These are phyloP conservation scores for Solea senegalensis DNA, from an alignment of 2,113 vertebrate genomes.

Conservation along the genomic window DNA sequence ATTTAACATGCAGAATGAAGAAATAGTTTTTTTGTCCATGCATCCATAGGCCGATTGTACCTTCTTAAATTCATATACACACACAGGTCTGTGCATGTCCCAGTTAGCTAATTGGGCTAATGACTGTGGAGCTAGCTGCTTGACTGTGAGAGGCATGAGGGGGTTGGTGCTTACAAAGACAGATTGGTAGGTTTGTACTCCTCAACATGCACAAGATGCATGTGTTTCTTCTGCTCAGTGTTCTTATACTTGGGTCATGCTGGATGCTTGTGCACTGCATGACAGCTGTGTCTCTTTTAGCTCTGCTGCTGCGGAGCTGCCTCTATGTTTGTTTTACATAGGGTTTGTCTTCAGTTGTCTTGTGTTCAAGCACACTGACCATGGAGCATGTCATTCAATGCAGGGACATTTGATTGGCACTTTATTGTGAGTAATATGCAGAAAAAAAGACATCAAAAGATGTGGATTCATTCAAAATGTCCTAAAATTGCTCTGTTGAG, in stretches of 20 bases:
- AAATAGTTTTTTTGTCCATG: not conserved
- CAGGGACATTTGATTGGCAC: constrained; percentile 18
- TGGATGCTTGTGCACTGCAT: too few species aligned
- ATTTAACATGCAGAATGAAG: not conserved
- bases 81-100: constrained; percentile 43
- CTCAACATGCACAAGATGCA: not conserved
- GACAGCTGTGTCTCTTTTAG: too few species aligned
- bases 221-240: constrained; percentile 18
- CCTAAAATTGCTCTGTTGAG: not conserved
- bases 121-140: constrained; percentile 44
- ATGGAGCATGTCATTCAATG: constrained; percentile 10
- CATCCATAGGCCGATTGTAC: not conserved
- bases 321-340: too few species aligned
- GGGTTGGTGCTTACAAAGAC: not conserved
- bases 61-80: constrained; percentile 5
- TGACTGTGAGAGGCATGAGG: constrained; percentile 14
- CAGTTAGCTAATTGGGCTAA: constrained; percentile 35
- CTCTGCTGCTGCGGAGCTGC: too few species aligned
- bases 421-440: constrained; percentile 32
- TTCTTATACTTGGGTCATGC: not conserved
- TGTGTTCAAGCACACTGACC: not conserved
- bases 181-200: not conserved
- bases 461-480: not conserved
- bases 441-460: not conserved
- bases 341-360: too few species aligned